Evolutionary conservation across 2,113 vertebrate species (phyloP).

Genomic region (Thalassoma bifasciatum): DNA sequence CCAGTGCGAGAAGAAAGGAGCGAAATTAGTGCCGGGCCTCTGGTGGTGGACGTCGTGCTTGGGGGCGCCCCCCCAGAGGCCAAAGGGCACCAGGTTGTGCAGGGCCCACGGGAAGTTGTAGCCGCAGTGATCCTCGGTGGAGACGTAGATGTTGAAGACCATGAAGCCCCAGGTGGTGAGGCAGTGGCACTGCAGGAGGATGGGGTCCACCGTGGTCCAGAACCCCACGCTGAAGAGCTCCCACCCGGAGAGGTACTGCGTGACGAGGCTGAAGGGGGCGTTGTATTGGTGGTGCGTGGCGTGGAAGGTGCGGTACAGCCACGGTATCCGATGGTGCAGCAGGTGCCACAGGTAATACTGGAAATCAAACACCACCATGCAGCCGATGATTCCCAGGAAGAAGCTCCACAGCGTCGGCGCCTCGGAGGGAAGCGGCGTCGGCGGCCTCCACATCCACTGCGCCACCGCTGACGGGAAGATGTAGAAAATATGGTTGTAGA

Average conservation of each 20-base stretch:
- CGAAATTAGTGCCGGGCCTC: constrained; percentile 82
- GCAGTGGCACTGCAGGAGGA: constrained; percentile 85
- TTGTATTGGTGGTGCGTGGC: constrained; percentile 85
- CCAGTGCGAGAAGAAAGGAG: constrained; percentile 87
- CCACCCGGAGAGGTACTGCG: constrained; percentile 86
- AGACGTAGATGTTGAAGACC: constrained; percentile 85
- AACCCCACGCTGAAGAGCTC: constrained; percentile 85
- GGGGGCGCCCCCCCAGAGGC: constrained; percentile 83
- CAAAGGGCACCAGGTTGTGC: constrained; percentile 84
- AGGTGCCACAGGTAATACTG: constrained; percentile 88
- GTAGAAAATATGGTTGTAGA: constrained; percentile 85
- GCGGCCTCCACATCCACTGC: constrained; percentile 86
- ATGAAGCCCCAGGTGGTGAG: constrained; percentile 86
- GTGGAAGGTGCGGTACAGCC: constrained; percentile 86
- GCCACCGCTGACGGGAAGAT: constrained; percentile 83
- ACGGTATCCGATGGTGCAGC: constrained; percentile 82
- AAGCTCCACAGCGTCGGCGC: constrained; percentile 82
- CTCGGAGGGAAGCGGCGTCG: constrained; percentile 75
- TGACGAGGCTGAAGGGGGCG: constrained; percentile 84
- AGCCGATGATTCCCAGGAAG: constrained; percentile 81
- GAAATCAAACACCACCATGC: constrained; percentile 86
- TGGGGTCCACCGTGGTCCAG: constrained; percentile 84
- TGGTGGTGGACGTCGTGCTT: constrained; percentile 85
- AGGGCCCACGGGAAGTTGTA: constrained; percentile 86
- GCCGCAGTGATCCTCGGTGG: constrained; percentile 86